Evolutionary conservation across 2,888 invertebrate species (phyloP), one percentile per base, ranked within the genome.

Genomic region (Hydriomena furcata): DNA sequence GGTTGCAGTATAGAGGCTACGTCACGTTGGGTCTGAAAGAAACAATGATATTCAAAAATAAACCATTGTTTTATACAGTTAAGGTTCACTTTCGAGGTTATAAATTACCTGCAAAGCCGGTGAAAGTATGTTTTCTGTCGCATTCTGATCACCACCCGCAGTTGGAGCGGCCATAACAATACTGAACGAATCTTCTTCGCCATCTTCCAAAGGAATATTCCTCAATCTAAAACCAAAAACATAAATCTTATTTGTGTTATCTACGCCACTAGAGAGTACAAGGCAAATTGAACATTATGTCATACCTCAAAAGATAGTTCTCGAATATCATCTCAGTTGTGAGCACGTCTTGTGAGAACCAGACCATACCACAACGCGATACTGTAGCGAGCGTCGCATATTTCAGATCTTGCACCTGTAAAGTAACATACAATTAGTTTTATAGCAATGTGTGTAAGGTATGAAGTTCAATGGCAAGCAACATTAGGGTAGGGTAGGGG

Each of bases 321-420:
- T 99, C 98, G 84, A 98, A 99, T 67, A 99, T 96, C 99, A 99
- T 99, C 84, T 99, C 99, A 0, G 98, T 97, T 0, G 98, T 97
- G 4, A 99, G 93, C 0, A 99, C 99, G 82, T 99, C 99, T 81
- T 99, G 99, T 6, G 98, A 98, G 93, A 99, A 99, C 99, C 99
- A 99, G 31, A 99, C 99, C 99, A 99, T 99, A 60, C 99, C 99
- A 81, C 99, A 99, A 83, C 99, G 97, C 3, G 99, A 99, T 0
- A 99, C 99, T 0, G 99, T 99, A 10, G 99, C 99, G 60, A 99
- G 91, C 0, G 99, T 99, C 0, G 99, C 99, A 82, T 97, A 99
- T 82, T 97, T 98, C 71, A 99, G 86, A 88, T 99, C 99, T 93
- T 99, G 99, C 5, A 91, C 91, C 91, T 91, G 56, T 30, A 61